phyloP scores from a whole-genome alignment of 2,113 vertebrate genomes.

The Sinocyclocheilus grahami region DNA sequence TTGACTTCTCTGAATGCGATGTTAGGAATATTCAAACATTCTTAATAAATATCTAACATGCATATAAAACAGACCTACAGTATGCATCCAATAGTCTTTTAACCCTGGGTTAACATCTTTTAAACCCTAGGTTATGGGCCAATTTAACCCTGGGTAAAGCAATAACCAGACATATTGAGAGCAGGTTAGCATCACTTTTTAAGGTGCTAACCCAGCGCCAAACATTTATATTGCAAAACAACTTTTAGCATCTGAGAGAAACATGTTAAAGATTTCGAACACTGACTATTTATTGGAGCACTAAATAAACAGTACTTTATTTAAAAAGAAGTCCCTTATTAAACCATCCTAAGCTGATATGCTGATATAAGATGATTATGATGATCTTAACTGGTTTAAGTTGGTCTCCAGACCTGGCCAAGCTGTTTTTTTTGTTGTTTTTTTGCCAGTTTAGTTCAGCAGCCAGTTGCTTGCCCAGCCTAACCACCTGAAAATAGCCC shows the following conservation, averaged over 20 bases:
- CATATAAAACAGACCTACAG: background rate
- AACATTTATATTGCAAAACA: background rate
- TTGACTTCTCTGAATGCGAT: constrained; percentile 10
- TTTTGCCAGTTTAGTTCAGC: background rate
- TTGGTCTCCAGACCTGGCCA: background rate
- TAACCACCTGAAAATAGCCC: background rate
- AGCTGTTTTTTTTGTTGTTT: background rate
- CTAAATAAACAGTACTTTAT: background rate
- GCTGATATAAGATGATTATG: background rate
- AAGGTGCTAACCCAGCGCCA: background rate
- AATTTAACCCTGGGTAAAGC: background rate
- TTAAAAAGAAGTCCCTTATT: background rate
- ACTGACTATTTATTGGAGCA: background rate
- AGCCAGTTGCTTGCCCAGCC: background rate
- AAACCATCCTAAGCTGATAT: background rate
- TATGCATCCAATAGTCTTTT: background rate
- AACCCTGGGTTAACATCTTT: background rate
- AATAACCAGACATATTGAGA: background rate
- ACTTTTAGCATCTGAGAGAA: background rate
- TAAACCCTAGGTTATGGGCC: background rate
- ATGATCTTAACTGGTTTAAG: background rate
- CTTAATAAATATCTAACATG: background rate
- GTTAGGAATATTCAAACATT: background rate
- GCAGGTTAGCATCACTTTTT: background rate
- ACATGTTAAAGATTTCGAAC: background rate